These are phyloP conservation scores for Tolypeutes matacus DNA, from an alignment of 2,797 vertebrate species.

Conservation along the genomic window DNA sequence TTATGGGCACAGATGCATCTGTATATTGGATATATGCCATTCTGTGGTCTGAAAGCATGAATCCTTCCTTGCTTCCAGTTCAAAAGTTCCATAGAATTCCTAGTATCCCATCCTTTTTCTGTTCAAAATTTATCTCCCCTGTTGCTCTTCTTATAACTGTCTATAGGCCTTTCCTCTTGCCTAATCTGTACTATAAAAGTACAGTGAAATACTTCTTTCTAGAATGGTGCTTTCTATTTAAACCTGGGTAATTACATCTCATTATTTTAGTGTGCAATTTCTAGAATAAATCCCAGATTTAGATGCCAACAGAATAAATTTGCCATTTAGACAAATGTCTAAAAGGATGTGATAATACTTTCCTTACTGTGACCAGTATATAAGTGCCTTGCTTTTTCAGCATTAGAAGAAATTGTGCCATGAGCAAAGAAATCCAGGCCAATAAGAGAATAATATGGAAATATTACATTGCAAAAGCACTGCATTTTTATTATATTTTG, in stretches of 20 bases:
- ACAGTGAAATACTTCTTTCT: not conserved
- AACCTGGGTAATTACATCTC: not conserved
- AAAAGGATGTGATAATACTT: conserved; percentile 32
- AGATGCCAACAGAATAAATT: conserved; percentile 22
- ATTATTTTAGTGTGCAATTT: not conserved
- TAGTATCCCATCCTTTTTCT: not conserved
- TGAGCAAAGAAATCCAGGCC: conserved; percentile 35
- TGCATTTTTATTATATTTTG: not conserved
- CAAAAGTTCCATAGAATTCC: not conserved
- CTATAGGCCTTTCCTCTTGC: not conserved
- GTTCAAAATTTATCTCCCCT: not conserved
- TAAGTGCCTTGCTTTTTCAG: not conserved
- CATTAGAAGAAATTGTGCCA: conserved; percentile 6
- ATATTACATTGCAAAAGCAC: not conserved
- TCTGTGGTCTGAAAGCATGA: not conserved
- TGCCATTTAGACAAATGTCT: not conserved
- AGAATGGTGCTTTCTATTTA: conserved; percentile 52
- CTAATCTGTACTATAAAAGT: not conserved
- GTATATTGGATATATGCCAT: not conserved
- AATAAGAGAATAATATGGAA: conserved; percentile 35
- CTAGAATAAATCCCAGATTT: conserved; percentile 45
- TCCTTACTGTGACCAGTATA: not conserved
- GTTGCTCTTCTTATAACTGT: not conserved
- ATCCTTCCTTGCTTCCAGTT: not conserved
- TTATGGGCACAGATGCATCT: not conserved